These are phyloP conservation scores for Melanostoma scalare DNA, from an alignment of 2,888 invertebrate species.

Conservation along the genomic window DNA sequence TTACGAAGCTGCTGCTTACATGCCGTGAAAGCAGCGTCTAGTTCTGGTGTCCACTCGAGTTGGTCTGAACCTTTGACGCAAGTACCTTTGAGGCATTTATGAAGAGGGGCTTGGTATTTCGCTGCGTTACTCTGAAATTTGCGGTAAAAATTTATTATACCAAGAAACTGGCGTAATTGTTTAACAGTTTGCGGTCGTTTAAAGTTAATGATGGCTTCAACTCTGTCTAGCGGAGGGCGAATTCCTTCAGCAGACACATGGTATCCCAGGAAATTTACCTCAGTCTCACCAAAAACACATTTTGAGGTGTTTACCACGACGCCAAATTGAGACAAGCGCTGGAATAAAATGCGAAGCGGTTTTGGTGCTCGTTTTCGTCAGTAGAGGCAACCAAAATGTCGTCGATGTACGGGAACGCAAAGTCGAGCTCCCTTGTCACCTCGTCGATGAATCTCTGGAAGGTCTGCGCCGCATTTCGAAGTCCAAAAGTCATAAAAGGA, in stretches of 20 bases:
- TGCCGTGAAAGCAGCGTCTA: not conserved
- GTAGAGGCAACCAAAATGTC: not conserved
- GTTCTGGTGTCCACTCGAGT: conserved; percentile 8
- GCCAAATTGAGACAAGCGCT: too few relatives aligned
- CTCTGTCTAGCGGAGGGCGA: not conserved
- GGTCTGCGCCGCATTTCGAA: not conserved
- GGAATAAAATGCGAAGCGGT: not conserved
- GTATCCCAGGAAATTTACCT: conserved; percentile 8
- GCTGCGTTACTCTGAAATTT: not conserved
- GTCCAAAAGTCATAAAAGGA: conserved; percentile 71
- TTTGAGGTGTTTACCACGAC: too few relatives aligned
- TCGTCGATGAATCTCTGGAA: conserved; percentile 1
- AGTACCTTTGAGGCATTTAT: not conserved
- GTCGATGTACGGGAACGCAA: not conserved
- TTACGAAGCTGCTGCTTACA: not conserved
- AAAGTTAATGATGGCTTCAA: not conserved
- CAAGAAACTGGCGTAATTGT: too few relatives aligned
- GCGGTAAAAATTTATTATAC: not conserved
- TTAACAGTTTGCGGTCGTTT: too few relatives aligned
- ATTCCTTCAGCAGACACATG: not conserved
- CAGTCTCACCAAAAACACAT: not conserved
- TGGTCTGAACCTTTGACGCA: not conserved
- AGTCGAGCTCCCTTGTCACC: not conserved
- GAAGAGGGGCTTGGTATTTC: not conserved
- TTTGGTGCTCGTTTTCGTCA: not conserved